Evolutionary conservation across 2,888 invertebrate genomes (phyloP).

Genomic region (Leptarthrus brevirostris): DNA sequence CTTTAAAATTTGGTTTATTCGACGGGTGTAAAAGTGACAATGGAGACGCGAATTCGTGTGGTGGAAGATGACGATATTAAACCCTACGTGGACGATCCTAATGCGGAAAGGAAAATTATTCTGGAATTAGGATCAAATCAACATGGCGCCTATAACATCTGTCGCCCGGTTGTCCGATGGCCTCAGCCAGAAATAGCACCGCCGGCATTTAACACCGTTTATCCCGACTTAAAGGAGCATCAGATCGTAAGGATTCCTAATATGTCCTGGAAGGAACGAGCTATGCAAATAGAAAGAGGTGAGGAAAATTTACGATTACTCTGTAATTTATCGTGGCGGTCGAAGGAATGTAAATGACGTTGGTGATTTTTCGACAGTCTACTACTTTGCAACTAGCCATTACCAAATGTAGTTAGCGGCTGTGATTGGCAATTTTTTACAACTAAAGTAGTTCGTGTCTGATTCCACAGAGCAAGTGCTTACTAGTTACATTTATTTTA

Average conservation of each 20-base stretch:
- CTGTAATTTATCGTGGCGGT: no score
- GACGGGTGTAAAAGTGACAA: constrained; percentile 7
- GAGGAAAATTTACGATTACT: no score
- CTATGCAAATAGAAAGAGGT: constrained; percentile 74
- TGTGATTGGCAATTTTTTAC: no score
- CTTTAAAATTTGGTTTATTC: neutral
- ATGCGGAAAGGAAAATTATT: constrained; percentile 67
- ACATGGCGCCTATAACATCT: neutral
- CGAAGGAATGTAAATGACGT: no score
- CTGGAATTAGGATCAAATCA: constrained; percentile 67
- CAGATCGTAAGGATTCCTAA: constrained; percentile 31
- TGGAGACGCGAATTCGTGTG: constrained; percentile 46
- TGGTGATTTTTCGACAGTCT: no score
- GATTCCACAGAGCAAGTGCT: no score
- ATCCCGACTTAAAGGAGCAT: constrained; percentile 50
- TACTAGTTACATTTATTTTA: no score
- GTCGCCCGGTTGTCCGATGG: constrained; percentile 37
- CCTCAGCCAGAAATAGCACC: constrained; percentile 49
- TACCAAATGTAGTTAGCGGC: no score
- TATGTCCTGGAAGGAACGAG: constrained; percentile 71
- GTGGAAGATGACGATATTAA: constrained; percentile 60
- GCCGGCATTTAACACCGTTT: constrained; percentile 46
- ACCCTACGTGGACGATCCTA: constrained; percentile 63
- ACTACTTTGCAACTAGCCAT: no score
- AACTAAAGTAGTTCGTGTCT: no score